These are phyloP conservation scores for Henricia sp. DNA, from an alignment of 53 echinoderm and acorn worm species.

Conservation along the genomic window DNA sequence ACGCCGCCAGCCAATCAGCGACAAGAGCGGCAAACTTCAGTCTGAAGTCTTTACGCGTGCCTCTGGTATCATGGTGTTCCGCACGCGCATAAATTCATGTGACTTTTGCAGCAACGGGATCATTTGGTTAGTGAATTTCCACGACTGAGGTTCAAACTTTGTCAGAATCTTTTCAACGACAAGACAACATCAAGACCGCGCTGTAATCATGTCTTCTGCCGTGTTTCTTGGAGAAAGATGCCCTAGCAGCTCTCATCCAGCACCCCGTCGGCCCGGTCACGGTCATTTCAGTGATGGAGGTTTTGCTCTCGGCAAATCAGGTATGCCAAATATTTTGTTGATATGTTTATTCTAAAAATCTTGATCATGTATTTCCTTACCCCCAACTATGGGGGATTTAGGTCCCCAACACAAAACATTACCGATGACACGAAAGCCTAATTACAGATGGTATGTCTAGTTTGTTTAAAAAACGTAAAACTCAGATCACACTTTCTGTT, in stretches of 20 bases:
- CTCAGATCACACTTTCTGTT: too few species aligned
- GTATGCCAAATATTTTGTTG: background rate
- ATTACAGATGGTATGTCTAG: too few species aligned
- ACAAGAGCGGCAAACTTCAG: background rate
- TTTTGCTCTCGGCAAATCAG: constrained; percentile 27
- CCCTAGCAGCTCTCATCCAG: background rate
- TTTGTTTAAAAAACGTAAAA: too few species aligned
- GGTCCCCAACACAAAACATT: too few species aligned
- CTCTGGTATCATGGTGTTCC: background rate
- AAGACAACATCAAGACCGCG: background rate
- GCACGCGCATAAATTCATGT: background rate
- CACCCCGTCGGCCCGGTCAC: background rate
- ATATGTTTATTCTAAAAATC: background rate
- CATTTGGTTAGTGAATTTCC: background rate
- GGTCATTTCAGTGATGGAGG: constrained; percentile 11
- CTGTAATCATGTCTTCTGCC: constrained; percentile 19
- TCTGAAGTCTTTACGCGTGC: background rate
- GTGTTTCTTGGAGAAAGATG: constrained; percentile 4
- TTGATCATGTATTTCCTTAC: too few species aligned
- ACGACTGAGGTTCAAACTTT: background rate
- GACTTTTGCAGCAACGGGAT: background rate
- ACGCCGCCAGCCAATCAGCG: constrained; percentile 13
- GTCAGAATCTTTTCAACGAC: background rate
- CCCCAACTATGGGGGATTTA: too few species aligned
- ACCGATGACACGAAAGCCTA: too few species aligned